Conservation (phyloP, 1,140 invertebrate genomes). For the Bombus sibiricus region DNA sequence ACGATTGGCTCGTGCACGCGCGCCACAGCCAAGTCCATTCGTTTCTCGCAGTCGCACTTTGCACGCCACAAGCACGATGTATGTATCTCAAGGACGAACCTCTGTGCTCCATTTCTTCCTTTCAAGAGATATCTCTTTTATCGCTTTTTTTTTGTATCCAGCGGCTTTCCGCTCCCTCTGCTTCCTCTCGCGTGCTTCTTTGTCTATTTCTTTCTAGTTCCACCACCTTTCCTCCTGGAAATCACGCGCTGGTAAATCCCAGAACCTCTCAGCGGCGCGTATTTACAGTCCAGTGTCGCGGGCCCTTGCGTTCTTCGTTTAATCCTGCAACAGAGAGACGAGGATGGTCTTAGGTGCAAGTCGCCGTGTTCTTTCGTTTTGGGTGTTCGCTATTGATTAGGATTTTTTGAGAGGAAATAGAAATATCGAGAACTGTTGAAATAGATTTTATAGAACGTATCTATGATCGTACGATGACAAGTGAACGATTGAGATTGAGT, state of each 20-base stretch:
- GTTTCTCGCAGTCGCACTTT: conserved; percentile 60
- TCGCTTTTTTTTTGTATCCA: conserved; percentile 1
- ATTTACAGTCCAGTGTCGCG: conserved; percentile 59
- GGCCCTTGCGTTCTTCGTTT: conserved; percentile 48
- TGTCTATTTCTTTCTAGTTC: conserved; percentile 3
- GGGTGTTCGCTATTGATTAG: too few species aligned
- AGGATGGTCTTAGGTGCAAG: conserved; percentile 50
- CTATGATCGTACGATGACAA: background rate
- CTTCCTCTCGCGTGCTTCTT: conserved; percentile 40
- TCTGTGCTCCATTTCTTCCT: conserved; percentile 45
- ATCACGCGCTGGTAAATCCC: conserved; percentile 61
- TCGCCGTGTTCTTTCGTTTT: conserved; percentile 2
- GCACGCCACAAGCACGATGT: conserved; percentile 58
- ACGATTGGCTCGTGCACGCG: background rate
- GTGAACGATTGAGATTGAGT: background rate
- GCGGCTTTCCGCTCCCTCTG: too few species aligned
- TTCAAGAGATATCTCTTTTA: background rate
- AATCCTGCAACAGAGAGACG: conserved; percentile 72
- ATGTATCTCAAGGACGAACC: conserved; percentile 61
- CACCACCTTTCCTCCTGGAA: conserved; percentile 22
- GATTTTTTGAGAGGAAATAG: rapidly evolving
- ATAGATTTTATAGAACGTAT: background rate
- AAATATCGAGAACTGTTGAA: background rate
- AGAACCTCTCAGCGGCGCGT: conserved; percentile 57
- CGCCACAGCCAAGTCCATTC: conserved; percentile 16